Conservation (phyloP, 2,797 vertebrate genomes). For the Gambelia wislizenii region DNA sequence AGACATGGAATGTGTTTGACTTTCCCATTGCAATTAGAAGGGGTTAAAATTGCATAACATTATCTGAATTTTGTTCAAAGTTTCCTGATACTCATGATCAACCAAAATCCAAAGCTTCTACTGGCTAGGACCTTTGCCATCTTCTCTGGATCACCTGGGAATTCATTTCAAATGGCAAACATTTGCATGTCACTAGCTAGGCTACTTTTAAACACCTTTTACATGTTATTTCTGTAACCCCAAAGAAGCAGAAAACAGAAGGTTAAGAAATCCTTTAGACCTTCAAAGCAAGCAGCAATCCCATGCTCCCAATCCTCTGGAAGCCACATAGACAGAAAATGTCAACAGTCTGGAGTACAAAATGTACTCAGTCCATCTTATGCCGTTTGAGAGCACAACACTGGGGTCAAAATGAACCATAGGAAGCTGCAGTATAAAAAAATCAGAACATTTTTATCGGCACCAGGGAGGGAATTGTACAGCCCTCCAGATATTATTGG, state of each 20-base stretch:
- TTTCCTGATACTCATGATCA: background rate
- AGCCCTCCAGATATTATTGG: too few species aligned
- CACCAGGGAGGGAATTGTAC: background rate
- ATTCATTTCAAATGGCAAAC: background rate
- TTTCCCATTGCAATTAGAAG: background rate
- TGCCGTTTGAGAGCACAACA: background rate
- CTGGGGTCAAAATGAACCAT: background rate
- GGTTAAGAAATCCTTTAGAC: background rate
- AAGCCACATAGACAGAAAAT: background rate
- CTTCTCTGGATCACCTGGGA: too few species aligned
- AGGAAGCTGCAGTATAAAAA: background rate
- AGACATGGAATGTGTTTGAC: background rate
- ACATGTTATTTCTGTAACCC: background rate
- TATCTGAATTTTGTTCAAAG: background rate
- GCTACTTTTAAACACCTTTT: background rate
- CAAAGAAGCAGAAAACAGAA: background rate
- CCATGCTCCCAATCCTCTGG: background rate
- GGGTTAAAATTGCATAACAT: background rate
- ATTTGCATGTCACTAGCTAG: background rate
- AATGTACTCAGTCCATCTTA: background rate
- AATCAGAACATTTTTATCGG: background rate
- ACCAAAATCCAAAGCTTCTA: too few species aligned
- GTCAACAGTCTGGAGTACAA: background rate
- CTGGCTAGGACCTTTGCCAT: too few species aligned
- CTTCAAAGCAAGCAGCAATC: background rate